phyloP scores from a whole-genome alignment of 2,113 vertebrate genomes.

The Dasyurus viverrinus region DNA sequence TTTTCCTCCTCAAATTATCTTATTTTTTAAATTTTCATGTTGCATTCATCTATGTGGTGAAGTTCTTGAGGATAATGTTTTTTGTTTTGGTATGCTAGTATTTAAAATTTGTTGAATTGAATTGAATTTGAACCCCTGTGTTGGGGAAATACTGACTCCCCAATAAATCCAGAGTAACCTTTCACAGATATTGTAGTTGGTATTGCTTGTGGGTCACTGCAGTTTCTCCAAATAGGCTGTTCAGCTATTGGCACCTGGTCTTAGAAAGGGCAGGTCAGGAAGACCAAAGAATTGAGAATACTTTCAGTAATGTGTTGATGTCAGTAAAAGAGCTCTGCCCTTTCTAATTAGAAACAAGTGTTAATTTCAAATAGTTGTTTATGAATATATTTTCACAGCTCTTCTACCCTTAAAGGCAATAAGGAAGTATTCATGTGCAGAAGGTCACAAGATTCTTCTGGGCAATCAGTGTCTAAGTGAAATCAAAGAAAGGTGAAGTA shows the following conservation, averaged over 20 bases:
- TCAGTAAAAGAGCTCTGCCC: constrained; percentile 47
- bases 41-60: background rate
- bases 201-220: constrained; percentile 45
- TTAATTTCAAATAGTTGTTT: constrained; percentile 74
- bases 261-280: constrained; percentile 60
- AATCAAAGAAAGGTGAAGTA: constrained; percentile 45
- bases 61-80: background rate
- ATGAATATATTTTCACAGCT: constrained; percentile 64
- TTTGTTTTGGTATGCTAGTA: background rate
- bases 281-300: constrained; percentile 72
- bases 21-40: background rate
- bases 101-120: background rate
- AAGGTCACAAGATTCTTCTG: constrained; percentile 56
- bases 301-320: constrained; percentile 62
- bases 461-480: constrained; percentile 36
- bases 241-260: constrained; percentile 55
- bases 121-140: background rate
- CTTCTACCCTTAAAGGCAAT: constrained; percentile 55
- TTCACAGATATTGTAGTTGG: constrained; percentile 38
- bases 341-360: constrained; percentile 73
- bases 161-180: background rate
- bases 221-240: constrained; percentile 54
- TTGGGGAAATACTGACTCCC: background rate
- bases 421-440: background rate
- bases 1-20: background rate